Evolutionary conservation across 2,797 vertebrate genomes (phyloP), one percentile per base, ranked within the genome.

Genomic region (Sebastes flavidus): DNA sequence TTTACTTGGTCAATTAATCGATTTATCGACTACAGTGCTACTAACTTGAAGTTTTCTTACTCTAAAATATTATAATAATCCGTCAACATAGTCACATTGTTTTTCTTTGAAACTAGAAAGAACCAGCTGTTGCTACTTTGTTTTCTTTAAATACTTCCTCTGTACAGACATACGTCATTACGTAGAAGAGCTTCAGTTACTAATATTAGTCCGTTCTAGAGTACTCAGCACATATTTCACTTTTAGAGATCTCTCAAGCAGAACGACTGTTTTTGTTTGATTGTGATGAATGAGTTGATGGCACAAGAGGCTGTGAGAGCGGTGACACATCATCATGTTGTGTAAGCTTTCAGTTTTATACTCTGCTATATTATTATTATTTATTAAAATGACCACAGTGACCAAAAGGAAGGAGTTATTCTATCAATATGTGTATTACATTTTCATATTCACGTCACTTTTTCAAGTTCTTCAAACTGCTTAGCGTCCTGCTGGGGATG

Each of bases 1-100:
- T 16, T 1, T 0, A 12, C 6, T 3, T 4, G 1, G 34, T 71
- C 20, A 58, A 42, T 4, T 6, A 58, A 56, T 24, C 0, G 1
- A 65, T 30, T 30, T 22, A 74, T 65, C 0, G 5, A 16, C 32
- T 59, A 10, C 11, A 63, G n/a, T 2, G 16, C 42, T 12, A 11
- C 24, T 30, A 32, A 34, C 27, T 5, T 13, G 13, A 61, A 1
- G 27, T 56, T 16, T 10, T 49, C 4, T 59, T 56, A 14, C 55
- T 56, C 55, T 30, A 9, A 18, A 22, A 63, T 63, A 36, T 22
- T 22, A 8, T 24, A 14, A 36, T 5, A 24, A 34, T 22, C n/a
- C 22, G 10, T 62, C 11, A 6, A 61, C 29, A 20, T 61, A 58
- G 18, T 29, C 25, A 60, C 29, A 61, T 34, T 62, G n/a, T 24